Conservation (phyloP, 92 coral and sea anemone genomes). For the Metridium senile region DNA sequence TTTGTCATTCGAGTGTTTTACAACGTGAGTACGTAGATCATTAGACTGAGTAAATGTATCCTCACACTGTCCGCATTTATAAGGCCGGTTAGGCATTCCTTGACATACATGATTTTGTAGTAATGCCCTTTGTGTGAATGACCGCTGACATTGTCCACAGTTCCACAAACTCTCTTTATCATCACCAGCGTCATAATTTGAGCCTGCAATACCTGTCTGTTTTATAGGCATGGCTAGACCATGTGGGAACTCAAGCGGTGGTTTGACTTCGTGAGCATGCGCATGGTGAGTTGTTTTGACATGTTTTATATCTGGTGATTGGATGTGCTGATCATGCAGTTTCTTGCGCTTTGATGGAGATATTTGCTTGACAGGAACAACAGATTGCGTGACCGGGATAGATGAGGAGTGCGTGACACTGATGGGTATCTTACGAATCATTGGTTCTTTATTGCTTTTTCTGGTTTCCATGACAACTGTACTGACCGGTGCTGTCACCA, state of each 20-base stretch:
- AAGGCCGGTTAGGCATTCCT: conserved; percentile 80
- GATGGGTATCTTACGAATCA: conserved; percentile 11
- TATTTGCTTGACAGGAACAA: not conserved
- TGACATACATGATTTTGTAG: conserved; percentile 92
- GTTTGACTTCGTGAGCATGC: conserved; percentile 13
- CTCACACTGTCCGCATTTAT: conserved; percentile 90
- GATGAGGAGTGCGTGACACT: conserved; percentile 5
- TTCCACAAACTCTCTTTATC: conserved; percentile 75
- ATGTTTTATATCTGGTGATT: conserved; percentile 16
- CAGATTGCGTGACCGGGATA: conserved; percentile 10
- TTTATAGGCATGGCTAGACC: not conserved
- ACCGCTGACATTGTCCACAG: conserved; percentile 90
- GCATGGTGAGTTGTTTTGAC: not conserved
- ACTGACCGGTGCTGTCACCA: conserved; percentile 22
- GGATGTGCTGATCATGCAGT: conserved; percentile 21
- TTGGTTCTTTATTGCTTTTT: not conserved
- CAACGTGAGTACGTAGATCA: conserved; percentile 95
- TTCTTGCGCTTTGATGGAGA: conserved; percentile 21
- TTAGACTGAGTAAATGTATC: conserved; percentile 84
- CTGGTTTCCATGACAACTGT: conserved; percentile 10
- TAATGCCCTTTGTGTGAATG: conserved; percentile 90
- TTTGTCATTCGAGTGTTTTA: conserved; percentile 87
- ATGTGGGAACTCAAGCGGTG: not conserved
- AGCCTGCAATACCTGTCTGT: not conserved
- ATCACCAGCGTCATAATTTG: conserved; percentile 41